These are phyloP conservation scores for Sympetrum striolatum DNA, from an alignment of 2,888 invertebrate genomes.

Conservation along the genomic window DNA sequence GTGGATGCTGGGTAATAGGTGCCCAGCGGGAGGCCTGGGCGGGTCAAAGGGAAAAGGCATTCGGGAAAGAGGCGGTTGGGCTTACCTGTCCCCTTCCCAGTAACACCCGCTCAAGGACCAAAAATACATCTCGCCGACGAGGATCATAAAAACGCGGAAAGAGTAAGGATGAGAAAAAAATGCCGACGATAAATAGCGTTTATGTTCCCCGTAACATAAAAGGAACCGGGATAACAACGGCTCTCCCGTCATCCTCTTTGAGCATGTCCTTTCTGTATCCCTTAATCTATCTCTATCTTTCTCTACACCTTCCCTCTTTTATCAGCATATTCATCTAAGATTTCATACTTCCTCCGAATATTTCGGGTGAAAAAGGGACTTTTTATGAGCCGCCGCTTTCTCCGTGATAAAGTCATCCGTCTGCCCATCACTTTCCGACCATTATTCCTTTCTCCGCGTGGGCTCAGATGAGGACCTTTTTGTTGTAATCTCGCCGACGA, in stretches of 20 bases:
- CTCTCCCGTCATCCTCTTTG: not conserved
- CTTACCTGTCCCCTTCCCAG: not conserved
- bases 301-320: too few relatives aligned
- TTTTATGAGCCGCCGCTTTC: too few relatives aligned
- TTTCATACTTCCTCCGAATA: not conserved
- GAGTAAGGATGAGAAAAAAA: not conserved
- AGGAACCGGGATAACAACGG: not conserved
- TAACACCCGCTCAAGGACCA: not conserved
- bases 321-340: not conserved
- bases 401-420: too few relatives aligned
- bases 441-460: too few relatives aligned
- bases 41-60: not conserved
- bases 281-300: too few relatives aligned
- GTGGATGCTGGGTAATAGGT: not conserved
- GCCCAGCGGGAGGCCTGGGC: not conserved
- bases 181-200: slow-evolving; percentile 29
- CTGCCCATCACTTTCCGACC: too few relatives aligned
- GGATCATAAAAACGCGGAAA: not conserved
- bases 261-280: not conserved
- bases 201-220: slow-evolving; percentile 23
- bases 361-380: too few relatives aligned
- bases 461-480: too few relatives aligned
- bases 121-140: not conserved
- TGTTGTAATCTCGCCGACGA: too few relatives aligned
- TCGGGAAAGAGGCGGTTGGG: too few relatives aligned